Evolutionary conservation across 2,888 invertebrate genomes (phyloP).

Genomic region (Orchestes rusci): DNA sequence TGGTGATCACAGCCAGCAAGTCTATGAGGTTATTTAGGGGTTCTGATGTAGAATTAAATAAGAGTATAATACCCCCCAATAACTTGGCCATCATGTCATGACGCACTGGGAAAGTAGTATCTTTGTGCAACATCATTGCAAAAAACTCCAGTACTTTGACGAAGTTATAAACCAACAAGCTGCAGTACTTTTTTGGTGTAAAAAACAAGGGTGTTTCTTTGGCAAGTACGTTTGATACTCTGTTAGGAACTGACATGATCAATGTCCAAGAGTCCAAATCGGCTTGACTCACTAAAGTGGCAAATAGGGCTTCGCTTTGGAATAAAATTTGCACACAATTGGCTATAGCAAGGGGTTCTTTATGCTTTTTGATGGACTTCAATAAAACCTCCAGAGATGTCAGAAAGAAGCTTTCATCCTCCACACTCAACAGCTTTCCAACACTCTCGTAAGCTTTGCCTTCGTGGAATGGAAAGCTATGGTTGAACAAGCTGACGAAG

Average conservation of each 20-base stretch:
- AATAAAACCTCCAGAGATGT: slow-evolving; percentile 48
- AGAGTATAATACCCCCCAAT: slow-evolving; percentile 54
- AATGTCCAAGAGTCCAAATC: slow-evolving; percentile 35
- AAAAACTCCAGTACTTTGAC: slow-evolving; percentile 56
- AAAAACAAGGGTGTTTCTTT: slow-evolving; percentile 53
- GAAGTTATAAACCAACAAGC: slow-evolving; percentile 54
- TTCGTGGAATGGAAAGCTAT: slow-evolving; percentile 51
- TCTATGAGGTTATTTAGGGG: slow-evolving; percentile 46
- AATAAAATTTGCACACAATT: slow-evolving; percentile 46
- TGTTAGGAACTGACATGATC: slow-evolving; percentile 58
- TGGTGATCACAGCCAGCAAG: slow-evolving; percentile 50
- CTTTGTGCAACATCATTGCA: slow-evolving; percentile 39
- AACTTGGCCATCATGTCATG: slow-evolving; percentile 37
- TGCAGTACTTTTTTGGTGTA: slow-evolving; percentile 51
- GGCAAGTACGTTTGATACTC: slow-evolving; percentile 61
- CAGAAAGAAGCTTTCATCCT: slow-evolving; percentile 46
- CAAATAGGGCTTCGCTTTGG: slow-evolving; percentile 52
- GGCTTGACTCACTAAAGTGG: slow-evolving; percentile 39
- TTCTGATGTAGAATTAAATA: no score
- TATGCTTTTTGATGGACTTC: slow-evolving; percentile 46
- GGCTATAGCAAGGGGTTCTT: slow-evolving; percentile 35
- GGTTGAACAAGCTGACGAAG: slow-evolving; percentile 47
- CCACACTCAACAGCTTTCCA: slow-evolving; percentile 47
- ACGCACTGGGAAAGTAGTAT: slow-evolving; percentile 34
- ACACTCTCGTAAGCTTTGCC: slow-evolving; percentile 43